Evolutionary conservation across 1,140 invertebrate genomes (phyloP), one percentile per base, ranked within the genome.

Genomic region (Trachelipus rathkii): DNA sequence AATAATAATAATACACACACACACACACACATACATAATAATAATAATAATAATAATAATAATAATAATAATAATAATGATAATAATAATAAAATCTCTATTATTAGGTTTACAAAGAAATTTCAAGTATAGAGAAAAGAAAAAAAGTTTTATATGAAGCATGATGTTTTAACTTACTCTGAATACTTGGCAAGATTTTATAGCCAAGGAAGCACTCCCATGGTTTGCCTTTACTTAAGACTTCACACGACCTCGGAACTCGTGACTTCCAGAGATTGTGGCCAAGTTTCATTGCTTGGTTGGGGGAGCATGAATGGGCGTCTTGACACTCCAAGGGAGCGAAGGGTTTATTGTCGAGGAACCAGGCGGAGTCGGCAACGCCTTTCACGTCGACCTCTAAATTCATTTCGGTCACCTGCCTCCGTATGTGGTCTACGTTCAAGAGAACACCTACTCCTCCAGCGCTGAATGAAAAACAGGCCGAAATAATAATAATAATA

Each of bases 161-260:
- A n/a, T n/a, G 6, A 33, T 33, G 33, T 33, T 33, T 33, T 6
- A 33, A 83, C 87, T 88, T 87, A 94, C 93, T 89, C 83, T 91
- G 90, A 7, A 97, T 85, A 0, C 93, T 93, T 0, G 92, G 91
- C 84, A 96, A 96, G 0, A 96, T 85, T n/a, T 91, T 87, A 82
- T 96, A 95, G 21, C 95, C 95, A 83, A 96, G 96, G 84, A 93
- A 96, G 84, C 95, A 97, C 74, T 91, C 88, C 94, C 94, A 97
- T 0, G 91, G 91, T 83, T 96, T 92, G 6, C 87, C 83, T 19
- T 87, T 84, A 84, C 94, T 91, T 67, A 88, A 84, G 44, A 88
- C 86, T 44, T 87, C 87, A 84, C 95, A 97, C 23, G 88, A 87
- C 70, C 88, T 87, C 0, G 95, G 94, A 66, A 96, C 89, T 72